A percentile compares a stretch with the other conserved stretches of the same genome.
Conservation (phyloP, 2,888 invertebrate species). For the Andricus quercusramuli region DNA sequence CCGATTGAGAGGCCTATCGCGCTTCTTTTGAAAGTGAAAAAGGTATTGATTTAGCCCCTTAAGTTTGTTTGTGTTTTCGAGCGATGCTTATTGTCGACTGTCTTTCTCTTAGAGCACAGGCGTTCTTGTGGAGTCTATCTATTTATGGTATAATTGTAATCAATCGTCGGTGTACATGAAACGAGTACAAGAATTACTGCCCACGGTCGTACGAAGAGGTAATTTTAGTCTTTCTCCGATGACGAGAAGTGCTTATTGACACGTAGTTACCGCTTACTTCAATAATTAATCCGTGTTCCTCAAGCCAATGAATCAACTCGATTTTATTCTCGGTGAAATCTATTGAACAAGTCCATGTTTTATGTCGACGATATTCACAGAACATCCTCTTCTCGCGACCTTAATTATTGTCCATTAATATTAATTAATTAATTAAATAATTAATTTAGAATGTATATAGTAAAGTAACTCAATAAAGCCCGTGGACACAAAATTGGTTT, state of each 20-base stretch:
- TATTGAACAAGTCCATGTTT: conserved; percentile 9
- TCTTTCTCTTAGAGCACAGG: conserved; percentile 57
- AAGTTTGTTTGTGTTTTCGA: conserved; percentile 26
- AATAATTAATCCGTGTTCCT: conserved; percentile 41
- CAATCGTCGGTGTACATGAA: conserved; percentile 64
- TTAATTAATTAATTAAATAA: conserved; percentile 57
- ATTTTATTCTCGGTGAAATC: conserved; percentile 35
- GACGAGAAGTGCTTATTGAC: neutral
- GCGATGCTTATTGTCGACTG: conserved; percentile 57
- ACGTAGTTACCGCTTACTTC: conserved; percentile 37
- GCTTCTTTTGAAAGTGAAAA: conserved; percentile 8
- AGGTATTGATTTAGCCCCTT: neutral
- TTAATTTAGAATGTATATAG: conserved; percentile 73
- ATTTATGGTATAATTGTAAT: conserved; percentile 58
- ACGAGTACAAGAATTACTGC: conserved; percentile 67
- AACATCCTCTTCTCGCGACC: conserved; percentile 67
- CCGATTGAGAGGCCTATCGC: conserved; percentile 47
- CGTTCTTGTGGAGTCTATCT: conserved; percentile 57
- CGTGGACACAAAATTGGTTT: conserved; percentile 55
- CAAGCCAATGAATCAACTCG: neutral
- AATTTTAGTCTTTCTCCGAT: neutral
- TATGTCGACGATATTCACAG: conserved; percentile 23
- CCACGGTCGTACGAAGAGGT: conserved; percentile 65
- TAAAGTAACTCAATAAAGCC: conserved; percentile 62
- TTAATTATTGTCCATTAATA: conserved; percentile 72